phyloP scores from a whole-genome alignment of 1,140 invertebrate species.

The Ditylenchus dipsaci region DNA sequence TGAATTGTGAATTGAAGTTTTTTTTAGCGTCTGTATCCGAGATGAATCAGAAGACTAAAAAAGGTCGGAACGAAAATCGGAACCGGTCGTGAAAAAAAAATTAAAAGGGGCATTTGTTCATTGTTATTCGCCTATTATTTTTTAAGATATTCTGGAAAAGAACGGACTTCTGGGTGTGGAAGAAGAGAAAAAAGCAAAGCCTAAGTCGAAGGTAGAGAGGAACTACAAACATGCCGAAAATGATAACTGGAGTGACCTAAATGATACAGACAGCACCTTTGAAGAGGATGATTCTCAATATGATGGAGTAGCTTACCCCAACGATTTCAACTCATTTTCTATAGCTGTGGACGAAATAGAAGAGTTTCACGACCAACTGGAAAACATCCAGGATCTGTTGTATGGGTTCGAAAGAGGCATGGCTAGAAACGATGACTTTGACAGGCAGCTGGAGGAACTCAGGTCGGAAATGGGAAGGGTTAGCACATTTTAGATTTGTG shows the following conservation, averaged over 20 bases:
- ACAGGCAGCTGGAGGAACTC: neutral
- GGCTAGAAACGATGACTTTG: neutral
- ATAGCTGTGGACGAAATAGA: neutral
- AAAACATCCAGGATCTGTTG: neutral
- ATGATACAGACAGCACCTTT: neutral
- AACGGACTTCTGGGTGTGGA: neutral
- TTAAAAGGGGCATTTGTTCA: too few species aligned
- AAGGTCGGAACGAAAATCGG: too few species aligned
- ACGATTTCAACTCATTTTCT: slow-evolving; percentile 3
- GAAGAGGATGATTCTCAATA: neutral
- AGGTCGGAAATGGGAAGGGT: neutral
- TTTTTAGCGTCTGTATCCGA: too few species aligned
- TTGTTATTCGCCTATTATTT: too few species aligned
- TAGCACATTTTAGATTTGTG: too few species aligned
- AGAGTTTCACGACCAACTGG: slow-evolving; percentile 4
- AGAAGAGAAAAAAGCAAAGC: neutral
- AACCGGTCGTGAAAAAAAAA: too few species aligned
- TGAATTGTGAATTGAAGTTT: too few species aligned
- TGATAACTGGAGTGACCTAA: too few species aligned
- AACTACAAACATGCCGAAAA: too few species aligned
- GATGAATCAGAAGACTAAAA: too few species aligned
- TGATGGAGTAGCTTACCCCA: neutral
- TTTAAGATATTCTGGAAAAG: neutral
- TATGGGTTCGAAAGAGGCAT: neutral
- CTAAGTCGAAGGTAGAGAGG: neutral